These are phyloP conservation scores for Chrysolina haemoptera DNA, from an alignment of 2,888 invertebrate species.

Conservation along the genomic window DNA sequence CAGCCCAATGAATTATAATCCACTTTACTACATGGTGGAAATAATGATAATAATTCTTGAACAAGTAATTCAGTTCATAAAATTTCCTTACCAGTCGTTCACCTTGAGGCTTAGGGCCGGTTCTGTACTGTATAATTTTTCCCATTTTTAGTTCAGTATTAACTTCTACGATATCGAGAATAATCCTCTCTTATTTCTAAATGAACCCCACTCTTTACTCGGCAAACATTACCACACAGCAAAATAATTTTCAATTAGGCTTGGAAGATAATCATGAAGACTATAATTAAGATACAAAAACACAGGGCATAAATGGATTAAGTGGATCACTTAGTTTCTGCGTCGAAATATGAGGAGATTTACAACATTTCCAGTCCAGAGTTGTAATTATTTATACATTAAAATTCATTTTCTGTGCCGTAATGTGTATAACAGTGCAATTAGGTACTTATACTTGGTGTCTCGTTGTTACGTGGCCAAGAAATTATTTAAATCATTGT, in stretches of 20 bases:
- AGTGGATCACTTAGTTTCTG: constrained; percentile 27
- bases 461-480: constrained; percentile 10
- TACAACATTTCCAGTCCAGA: constrained; percentile 32
- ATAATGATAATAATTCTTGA: no score
- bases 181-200: not conserved
- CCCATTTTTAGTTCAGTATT: no score
- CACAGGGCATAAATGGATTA: constrained; percentile 48
- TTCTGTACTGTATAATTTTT: no score
- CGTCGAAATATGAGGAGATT: constrained; percentile 21
- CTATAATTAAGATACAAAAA: constrained; percentile 43
- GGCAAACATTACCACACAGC: constrained; percentile 15
- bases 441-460: constrained; percentile 40
- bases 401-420: constrained; percentile 48
- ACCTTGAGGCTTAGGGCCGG: no score
- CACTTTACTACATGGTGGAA: no score
- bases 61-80: no score
- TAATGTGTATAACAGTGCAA: constrained; percentile 46
- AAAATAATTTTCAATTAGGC: constrained; percentile 43
- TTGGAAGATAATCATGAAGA: constrained; percentile 37
- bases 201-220: not conserved
- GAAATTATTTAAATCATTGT: constrained; percentile 3
- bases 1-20: no score
- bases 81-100: no score
- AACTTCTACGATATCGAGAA: not conserved
- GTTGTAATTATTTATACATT: constrained; percentile 53